Conservation (phyloP, 2,797 vertebrate genomes). For the Psittacula echo region DNA sequence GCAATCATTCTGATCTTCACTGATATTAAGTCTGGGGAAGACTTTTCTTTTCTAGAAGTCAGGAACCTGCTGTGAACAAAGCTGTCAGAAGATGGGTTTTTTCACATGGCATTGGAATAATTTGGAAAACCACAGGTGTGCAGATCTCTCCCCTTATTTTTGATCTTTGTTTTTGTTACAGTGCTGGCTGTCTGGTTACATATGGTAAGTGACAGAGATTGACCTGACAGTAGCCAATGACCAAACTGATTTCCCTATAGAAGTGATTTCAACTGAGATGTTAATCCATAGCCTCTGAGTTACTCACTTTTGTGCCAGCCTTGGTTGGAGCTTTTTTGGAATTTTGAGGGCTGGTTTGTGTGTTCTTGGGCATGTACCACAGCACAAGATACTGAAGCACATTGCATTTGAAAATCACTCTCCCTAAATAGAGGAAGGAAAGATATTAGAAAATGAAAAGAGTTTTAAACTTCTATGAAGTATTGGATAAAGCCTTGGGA, state of each 20-base stretch:
- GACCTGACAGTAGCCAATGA: not conserved
- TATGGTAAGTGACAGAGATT: not conserved
- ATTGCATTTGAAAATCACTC: not conserved
- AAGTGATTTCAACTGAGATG: not conserved
- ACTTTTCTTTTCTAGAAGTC: not conserved
- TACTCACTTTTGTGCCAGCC: not conserved
- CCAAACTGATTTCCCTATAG: not conserved
- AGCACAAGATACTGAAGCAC: not conserved
- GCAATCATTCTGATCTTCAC: not conserved
- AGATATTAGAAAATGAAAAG: not conserved
- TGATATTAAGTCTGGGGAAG: not conserved
- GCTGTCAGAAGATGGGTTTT: not conserved
- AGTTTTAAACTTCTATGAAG: not conserved
- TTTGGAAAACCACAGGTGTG: not conserved
- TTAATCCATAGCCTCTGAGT: not conserved
- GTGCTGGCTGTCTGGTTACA: not conserved
- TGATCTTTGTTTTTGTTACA: not conserved
- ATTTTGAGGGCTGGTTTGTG: not conserved
- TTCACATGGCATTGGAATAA: not conserved
- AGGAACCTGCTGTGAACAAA: not conserved
- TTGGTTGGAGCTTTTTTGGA: not conserved
- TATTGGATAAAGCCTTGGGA: not conserved
- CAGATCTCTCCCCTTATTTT: no score
- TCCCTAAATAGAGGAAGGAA: not conserved
- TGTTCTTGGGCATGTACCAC: not conserved